Base-by-base conservation (phyloP, 2,113 vertebrate genomes). In the Mohoua ochrocephala region DNA sequence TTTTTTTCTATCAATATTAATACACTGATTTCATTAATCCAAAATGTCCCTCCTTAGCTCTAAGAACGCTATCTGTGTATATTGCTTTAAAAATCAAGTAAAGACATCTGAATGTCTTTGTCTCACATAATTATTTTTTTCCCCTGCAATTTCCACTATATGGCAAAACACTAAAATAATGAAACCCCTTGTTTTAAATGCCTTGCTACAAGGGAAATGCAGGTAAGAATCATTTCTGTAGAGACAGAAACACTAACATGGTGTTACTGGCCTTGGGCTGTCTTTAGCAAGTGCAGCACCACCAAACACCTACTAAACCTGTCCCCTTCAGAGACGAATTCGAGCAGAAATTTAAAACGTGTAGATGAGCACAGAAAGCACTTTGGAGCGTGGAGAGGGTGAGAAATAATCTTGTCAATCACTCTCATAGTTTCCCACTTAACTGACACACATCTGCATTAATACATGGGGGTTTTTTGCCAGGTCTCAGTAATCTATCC, bases 341-440 rank as follows among this genome's bases (percentile, higher is more conserved):
- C 94, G 4, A 94, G 45, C 8, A 94, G 71, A 85, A 96, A 92
- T 87, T 96, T 91, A 61, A 95, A 93, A 88, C 4, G 1, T 78
- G 65, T 70, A 69, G 52, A 83, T 74, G 39, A 52, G n/a, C 47
- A 84, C 28, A 73, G 61, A 87, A 93, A 94, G 20, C 33, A 91
- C 21, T 68, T 96, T 78, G 59, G 47, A 92, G 77, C 21, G 0
- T 30, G 28, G 23, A 64, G n/a, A 64, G 56, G 2, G 37, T 87
- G 61, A 94, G 44, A 93, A 98, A 95, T 89, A 92, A 89, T 26
- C 73, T 87, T 94, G 53, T 63, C 78, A 91, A 33, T 74, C 79
- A 16, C 24, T 90, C 30, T 61, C 0, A 0, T 26, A 5, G 15
- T 76, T 89, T 80, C 8, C 17, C 49, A 9, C 27, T 27, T 80